Base-by-base conservation (phyloP, 2,113 vertebrate genomes). In the Limanda limanda region DNA sequence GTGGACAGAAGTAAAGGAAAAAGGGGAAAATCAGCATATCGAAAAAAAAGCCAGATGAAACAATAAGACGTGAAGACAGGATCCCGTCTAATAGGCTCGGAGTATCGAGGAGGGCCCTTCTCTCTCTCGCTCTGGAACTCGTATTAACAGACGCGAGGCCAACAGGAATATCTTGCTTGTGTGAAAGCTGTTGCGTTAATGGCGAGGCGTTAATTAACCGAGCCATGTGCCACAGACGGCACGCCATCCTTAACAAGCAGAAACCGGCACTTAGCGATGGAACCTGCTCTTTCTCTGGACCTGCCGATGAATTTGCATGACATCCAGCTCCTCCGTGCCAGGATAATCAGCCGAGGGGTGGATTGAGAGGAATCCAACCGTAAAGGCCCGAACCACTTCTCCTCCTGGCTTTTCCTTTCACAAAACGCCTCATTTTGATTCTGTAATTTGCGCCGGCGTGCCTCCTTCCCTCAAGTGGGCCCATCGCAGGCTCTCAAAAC, bases 1-100 rank as follows among this genome's bases (percentile, higher is more conserved):
- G 88, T 81, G 86, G 83, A 91, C 86, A 88, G 85, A 88, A 73
- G 85, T 76, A 74, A 87, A 81, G 25, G 84, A 63, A 88, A 31
- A 82, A 88, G 77, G 56, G 83, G 80, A 76, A 81, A 88, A 93
- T 91, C 89, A 86, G 89, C 88, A 91, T 92, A 90, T 91, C 73
- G 91, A 92, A 93, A 92, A 93, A 31, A 31, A 91, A 75, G 71
- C 60, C 69, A 88, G 81, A 91, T 91, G 85, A 94, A 91, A 92
- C 88, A 78, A 86, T 68, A 78, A 76, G 84, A 86, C 79, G 48
- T 85, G 84, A 74, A 84, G 83, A 90, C 72, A 82, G 86, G 84
- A 86, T 84, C 76, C 71, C 75, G 86, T 86, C 87, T 91, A 91
- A 91, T 90, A 84, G 85, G 87, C 79, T 91, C 80, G 86, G 88